Conservation (phyloP, 2,888 invertebrate genomes). For the Phymatocera aterrima region DNA sequence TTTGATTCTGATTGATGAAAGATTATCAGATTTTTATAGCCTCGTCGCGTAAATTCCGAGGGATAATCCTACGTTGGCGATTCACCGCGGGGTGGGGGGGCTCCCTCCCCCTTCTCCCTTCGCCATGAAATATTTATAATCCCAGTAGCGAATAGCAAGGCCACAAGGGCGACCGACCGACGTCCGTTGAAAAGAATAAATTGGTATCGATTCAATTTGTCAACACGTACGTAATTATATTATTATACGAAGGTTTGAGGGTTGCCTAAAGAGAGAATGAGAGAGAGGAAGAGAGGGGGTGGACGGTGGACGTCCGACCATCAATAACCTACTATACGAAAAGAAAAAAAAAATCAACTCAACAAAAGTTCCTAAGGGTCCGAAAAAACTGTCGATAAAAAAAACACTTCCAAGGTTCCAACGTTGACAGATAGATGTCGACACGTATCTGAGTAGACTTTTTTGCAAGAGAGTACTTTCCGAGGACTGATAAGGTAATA, state of each 20-base stretch:
- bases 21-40: constrained; percentile 65
- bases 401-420: not conserved
- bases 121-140: constrained; percentile 74
- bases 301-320: not conserved
- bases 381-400: constrained; percentile 20
- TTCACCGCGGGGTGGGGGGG: constrained; percentile 49
- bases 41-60: constrained; percentile 46
- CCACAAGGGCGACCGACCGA: constrained; percentile 50
- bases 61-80: constrained; percentile 33
- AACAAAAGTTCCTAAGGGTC: constrained; percentile 6
- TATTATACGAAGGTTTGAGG: constrained; percentile 65
- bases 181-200: constrained; percentile 71
- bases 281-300: not conserved
- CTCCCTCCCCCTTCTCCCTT: not conserved
- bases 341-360: constrained; percentile 7
- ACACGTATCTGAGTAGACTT: not conserved
- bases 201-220: constrained; percentile 73
- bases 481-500: not conserved
- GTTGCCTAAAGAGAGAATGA: constrained; percentile 15
- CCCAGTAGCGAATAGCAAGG: constrained; percentile 35
- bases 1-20: constrained; percentile 73
- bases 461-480: not conserved
- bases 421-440: not conserved
- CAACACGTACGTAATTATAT: constrained; percentile 72
- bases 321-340: constrained; percentile 14